phyloP scores from a whole-genome alignment of 2,888 invertebrate species.

The Iselma pallidipennis region DNA sequence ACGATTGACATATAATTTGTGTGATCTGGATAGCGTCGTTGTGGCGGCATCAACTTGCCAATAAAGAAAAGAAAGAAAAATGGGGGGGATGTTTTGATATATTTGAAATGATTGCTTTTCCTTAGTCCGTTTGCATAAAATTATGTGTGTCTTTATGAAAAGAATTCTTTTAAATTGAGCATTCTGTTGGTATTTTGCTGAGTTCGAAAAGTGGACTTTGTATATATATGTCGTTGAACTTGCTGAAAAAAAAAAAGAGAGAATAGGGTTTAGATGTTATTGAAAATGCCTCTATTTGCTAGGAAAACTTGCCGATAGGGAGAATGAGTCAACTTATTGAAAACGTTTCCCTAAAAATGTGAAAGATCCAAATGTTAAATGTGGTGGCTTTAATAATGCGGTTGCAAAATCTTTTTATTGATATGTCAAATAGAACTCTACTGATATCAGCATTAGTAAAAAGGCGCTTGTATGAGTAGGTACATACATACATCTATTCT shows the following conservation, averaged over 20 bases:
- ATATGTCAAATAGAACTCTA: constrained; percentile 15
- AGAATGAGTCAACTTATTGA: background rate
- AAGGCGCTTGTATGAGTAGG: constrained; percentile 10
- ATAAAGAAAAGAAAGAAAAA: background rate
- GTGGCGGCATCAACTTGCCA: background rate
- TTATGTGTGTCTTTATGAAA: background rate
- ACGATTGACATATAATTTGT: too few relatives aligned
- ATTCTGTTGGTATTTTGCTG: background rate
- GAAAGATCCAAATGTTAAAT: background rate
- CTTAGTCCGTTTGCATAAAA: background rate
- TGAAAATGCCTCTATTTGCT: background rate
- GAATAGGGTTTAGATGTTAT: background rate
- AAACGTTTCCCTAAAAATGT: background rate
- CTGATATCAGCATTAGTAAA: constrained; percentile 12
- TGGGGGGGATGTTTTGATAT: background rate
- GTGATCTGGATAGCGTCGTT: background rate
- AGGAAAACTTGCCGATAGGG: background rate
- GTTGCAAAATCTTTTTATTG: constrained; percentile 17
- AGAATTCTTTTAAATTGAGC: background rate
- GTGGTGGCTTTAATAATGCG: constrained; percentile 12
- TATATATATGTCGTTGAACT: background rate
- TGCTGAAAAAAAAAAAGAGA: too few relatives aligned
- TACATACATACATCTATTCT: background rate
- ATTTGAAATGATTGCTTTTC: background rate
- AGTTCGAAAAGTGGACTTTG: background rate